Percentiles rank a stretch among this genome's conserved stretches.
phyloP scores from a whole-genome alignment of 2,888 invertebrate genomes.

The Drosophila melanosoma region DNA sequence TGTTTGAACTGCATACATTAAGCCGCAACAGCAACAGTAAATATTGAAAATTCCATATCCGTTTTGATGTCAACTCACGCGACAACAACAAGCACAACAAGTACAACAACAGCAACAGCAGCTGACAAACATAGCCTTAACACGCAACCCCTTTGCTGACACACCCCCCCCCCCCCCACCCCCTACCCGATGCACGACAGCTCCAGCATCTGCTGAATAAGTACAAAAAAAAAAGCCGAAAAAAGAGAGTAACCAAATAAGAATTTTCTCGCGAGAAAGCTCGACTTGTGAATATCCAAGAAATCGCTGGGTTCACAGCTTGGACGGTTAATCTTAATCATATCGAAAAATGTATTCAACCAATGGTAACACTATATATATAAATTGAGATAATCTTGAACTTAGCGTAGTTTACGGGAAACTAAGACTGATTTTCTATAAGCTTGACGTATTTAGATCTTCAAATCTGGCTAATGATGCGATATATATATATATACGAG shows the following conservation, averaged over 20 bases:
- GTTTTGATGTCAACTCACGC: conserved; percentile 72
- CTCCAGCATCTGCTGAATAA: conserved; percentile 2
- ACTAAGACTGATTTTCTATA: neutral
- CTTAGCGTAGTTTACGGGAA: neutral
- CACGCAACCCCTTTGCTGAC: neutral
- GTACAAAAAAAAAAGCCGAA: conserved; percentile 7
- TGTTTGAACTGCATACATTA: conserved; percentile 66
- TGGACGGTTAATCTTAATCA: neutral
- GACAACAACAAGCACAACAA: conserved; percentile 24
- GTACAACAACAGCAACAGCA: conserved; percentile 32
- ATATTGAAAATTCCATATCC: conserved; percentile 80
- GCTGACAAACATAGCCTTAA: conserved; percentile 38
- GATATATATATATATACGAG: neutral
- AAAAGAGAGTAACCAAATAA: neutral
- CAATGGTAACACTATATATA: neutral
- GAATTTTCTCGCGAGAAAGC: neutral
- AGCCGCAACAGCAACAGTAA: conserved; percentile 67
- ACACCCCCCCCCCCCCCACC: neutral
- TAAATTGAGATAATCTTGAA: neutral
- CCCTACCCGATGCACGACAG: neutral
- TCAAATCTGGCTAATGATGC: neutral
- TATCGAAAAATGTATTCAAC: neutral
- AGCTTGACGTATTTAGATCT: neutral
- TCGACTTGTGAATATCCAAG: neutral
- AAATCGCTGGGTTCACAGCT: neutral